phyloP scores from a whole-genome alignment of 92 coral and sea anemone species.

The Parazoanthus swiftii region DNA sequence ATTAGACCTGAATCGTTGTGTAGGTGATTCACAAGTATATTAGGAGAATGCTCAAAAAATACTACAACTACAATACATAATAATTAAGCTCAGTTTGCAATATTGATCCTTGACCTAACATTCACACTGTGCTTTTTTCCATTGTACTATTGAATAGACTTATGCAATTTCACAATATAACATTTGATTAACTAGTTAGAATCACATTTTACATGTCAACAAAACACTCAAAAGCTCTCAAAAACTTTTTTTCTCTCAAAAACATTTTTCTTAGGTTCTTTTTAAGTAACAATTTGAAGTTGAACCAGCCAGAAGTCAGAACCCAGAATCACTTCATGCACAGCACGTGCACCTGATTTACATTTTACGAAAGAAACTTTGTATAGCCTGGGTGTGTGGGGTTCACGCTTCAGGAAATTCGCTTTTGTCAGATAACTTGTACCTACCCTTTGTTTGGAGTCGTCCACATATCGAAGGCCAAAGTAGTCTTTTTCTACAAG shows the following conservation, averaged over 20 bases:
- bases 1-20: neutral
- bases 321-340: slow-evolving; percentile 19
- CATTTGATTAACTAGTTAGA: neutral
- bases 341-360: slow-evolving; percentile 35
- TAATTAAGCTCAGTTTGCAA: neutral
- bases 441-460: slow-evolving; percentile 92
- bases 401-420: neutral
- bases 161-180: neutral
- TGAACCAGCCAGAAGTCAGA: neutral
- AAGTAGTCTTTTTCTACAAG: slow-evolving; percentile 96
- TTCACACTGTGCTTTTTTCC: neutral
- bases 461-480: slow-evolving; percentile 96
- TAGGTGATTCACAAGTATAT: neutral
- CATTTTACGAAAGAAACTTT: slow-evolving; percentile 34
- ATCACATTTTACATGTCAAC: neutral
- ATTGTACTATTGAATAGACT: neutral
- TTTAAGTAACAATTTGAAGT: no score
- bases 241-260: no score
- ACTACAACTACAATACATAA: no score
- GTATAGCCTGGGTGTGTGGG: neutral
- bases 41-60: neutral
- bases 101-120: slow-evolving; percentile 22
- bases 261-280: neutral
- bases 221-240: neutral
- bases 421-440: neutral